Evolutionary conservation across 2,797 vertebrate species (phyloP), one percentile per base, ranked within the genome.

Genomic region (Coregonus sp.): DNA sequence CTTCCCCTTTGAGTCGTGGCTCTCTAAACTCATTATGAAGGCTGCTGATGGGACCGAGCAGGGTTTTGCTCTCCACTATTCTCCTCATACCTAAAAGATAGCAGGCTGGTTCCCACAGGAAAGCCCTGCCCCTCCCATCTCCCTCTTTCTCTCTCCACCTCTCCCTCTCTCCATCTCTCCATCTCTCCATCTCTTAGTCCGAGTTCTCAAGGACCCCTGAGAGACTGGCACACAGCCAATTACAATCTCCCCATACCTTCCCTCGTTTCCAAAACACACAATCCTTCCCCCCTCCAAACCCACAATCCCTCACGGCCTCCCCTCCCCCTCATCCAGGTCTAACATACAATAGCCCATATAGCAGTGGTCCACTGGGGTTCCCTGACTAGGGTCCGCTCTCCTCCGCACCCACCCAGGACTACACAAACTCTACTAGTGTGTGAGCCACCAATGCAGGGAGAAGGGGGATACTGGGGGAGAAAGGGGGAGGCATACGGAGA

Each of bases 221-320:
- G 85, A 86, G 85, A 77, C 78, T 81, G 89, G 89, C 87, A 85
- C 77, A 76, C 16, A 86, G 85, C 87, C 92, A 93, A 84, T 85
- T 86, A 54, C 33, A 71, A 35, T 15, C 14, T 70, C 65, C 68
- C 31, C 59, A 31, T 29, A 16, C 15, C 70, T 12, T 63, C 35
- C 68, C 2, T 15, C 35, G 14, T 18, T 51, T 9, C 40, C 4
- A 40, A 54, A 35, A 51, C 67, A 52, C 76, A 88, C 82, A 86
- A 73, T 70, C 83, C 83, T 84, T 78, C 80, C 80, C 76, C 78
- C 79, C 80, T 56, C 15, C 54, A 56, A 75, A 77, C 79, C 35
- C 66, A 81, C 25, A 25, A 25, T 16, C 85, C 79, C 78, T 77
- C 70, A 54, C 50, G 54, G 78, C 69, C 86, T 71, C 61, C 75